Conservation (phyloP, 2,888 invertebrate genomes). For the Tipula lateralis region DNA sequence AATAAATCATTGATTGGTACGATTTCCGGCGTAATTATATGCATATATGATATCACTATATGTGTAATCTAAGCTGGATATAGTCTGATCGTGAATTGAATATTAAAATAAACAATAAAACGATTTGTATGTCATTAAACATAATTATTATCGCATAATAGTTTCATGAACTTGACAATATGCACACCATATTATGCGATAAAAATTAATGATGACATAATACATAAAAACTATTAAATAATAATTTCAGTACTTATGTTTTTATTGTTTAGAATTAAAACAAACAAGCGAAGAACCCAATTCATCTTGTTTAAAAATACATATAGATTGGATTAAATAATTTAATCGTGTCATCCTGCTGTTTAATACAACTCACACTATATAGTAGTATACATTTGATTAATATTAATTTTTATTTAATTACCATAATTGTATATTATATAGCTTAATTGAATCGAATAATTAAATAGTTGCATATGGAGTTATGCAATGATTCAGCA, state of each 20-base stretch:
- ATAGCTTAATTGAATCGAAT: not conserved
- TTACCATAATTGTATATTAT: not conserved
- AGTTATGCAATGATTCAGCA: not conserved
- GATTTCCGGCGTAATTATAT: not conserved
- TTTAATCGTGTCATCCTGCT: conserved; percentile 11
- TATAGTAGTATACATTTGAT: not conserved
- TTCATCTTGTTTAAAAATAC: not conserved
- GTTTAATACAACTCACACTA: not conserved
- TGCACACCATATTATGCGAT: not conserved
- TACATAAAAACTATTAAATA: not conserved
- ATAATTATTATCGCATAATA: not conserved
- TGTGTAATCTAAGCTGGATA: not conserved
- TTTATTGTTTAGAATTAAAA: not conserved
- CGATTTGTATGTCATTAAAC: not conserved
- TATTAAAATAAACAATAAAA: not conserved
- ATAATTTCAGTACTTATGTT: not conserved
- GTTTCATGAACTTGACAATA: not conserved
- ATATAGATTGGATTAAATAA: not conserved
- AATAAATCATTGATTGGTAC: not conserved
- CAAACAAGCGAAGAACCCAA: not conserved
- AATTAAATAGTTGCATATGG: not conserved
- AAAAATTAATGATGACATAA: not conserved
- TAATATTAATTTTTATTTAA: not conserved
- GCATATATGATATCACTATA: not conserved
- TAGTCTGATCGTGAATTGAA: not conserved